A percentile compares a stretch with the other conserved stretches of the same genome.
Conservation (phyloP, 2,797 vertebrate species). For the Capromys pilorides region DNA sequence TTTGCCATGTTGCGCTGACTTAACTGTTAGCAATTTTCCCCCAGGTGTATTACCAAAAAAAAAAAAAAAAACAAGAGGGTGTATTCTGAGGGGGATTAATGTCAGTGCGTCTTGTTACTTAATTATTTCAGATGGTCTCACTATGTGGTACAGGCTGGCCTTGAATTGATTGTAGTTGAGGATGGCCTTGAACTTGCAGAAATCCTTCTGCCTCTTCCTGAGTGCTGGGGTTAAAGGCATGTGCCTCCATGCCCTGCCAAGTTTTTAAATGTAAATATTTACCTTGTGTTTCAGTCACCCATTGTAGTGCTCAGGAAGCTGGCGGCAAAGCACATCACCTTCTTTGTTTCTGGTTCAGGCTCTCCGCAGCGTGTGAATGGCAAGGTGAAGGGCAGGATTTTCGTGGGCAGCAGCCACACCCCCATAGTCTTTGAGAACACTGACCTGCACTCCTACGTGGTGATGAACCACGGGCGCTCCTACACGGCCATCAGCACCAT, state of each 20-base stretch:
- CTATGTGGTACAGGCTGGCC: too few species aligned
- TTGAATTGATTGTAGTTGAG: too few species aligned
- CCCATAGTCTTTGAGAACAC: conserved; percentile 90
- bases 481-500: conserved; percentile 97
- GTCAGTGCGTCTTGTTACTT: neutral
- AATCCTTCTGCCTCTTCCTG: too few species aligned
- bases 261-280: neutral
- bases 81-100: neutral
- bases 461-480: conserved; percentile 95
- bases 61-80: neutral
- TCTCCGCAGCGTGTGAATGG: conserved; percentile 97
- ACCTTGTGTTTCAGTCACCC: neutral
- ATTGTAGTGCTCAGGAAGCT: neutral
- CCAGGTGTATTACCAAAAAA: too few species aligned
- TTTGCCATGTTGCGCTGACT: neutral
- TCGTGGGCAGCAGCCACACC: conserved; percentile 88
- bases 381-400: conserved; percentile 92
- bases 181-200: too few species aligned
- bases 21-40: neutral
- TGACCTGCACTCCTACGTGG: conserved; percentile 97
- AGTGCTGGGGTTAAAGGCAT: too few species aligned
- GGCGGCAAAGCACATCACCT: neutral
- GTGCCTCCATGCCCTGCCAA: too few species aligned
- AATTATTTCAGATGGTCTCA: too few species aligned
- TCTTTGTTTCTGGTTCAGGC: conserved; percentile 85